A percentile compares a stretch with the other conserved stretches of the same genome.
Conservation (phyloP, 2,797 vertebrate species). For the Champsocephalus gunnari region DNA sequence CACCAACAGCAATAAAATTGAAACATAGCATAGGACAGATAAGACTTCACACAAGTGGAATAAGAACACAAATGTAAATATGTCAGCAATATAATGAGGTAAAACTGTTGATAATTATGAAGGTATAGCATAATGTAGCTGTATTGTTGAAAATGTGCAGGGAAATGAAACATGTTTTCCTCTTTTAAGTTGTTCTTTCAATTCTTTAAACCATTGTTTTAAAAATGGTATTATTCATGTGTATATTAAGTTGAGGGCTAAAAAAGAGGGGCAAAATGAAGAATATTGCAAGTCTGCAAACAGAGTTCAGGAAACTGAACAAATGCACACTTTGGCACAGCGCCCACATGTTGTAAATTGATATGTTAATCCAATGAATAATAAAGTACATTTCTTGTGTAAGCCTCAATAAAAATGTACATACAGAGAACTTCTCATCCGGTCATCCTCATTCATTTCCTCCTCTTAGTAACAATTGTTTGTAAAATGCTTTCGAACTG, state of each 20-base stretch:
- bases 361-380: background rate
- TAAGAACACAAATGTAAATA: too few relatives aligned
- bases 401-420: background rate
- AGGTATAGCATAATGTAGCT: background rate
- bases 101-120: too few relatives aligned
- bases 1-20: too few relatives aligned
- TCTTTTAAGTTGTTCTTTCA: conserved; percentile 10
- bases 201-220: conserved; percentile 1
- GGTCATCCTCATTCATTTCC: background rate
- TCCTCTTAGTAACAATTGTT: background rate
- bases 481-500: background rate
- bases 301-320: background rate
- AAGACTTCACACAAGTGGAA: too few relatives aligned
- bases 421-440: conserved; percentile 6
- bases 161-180: background rate
- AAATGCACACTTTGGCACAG: background rate
- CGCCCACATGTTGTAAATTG: background rate
- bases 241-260: background rate
- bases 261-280: background rate
- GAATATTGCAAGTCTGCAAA: background rate
- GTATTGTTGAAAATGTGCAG: background rate
- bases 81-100: too few relatives aligned
- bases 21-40: too few relatives aligned
- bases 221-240: background rate
- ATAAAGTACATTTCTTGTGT: background rate